Evolutionary conservation across 2,797 vertebrate genomes (phyloP), one percentile per base, ranked within the genome.

Genomic region (Enteromius treurensis): DNA sequence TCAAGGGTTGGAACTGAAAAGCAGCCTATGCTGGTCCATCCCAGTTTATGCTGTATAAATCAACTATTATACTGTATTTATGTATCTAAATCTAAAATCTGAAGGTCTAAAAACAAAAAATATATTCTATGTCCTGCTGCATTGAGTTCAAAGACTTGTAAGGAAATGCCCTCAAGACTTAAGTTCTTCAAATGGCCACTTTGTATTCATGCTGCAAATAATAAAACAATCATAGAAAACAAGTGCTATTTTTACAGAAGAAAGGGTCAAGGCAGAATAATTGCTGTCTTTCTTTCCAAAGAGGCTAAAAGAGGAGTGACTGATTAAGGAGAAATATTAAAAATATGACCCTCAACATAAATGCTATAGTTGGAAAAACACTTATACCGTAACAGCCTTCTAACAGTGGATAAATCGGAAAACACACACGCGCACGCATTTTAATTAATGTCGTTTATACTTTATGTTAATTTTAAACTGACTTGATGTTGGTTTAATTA

Each of bases 231-330:
- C 64, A 65, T 10, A 65, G 81, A 71, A 60, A 79, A 67, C 34
- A 77, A 55, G 49, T 11, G 13, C 62, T 45, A 58, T 79, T 74
- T 75, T 51, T 26, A 74, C 21, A 51, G n/a, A 74, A 75, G 45
- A 74, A 53, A 34, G 58, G 11, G 60, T 21, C 75, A 75, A 79
- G 71, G 77, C 26, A 49, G 64, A 81, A 42, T 58, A 51, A 75
- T 76, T 64, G 76, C 64, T 15, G 49, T 81, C 53, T 80, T 86
- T 64, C 55, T 79, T 85, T 78, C 71, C 81, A 49, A 55, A 85
- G 78, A 42, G 34, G 81, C 64, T 68, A 84, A 76, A 62, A 79
- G 49, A 71, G 53, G 47, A 34, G 74, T 86, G 79, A 81, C 21
- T 77, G 62, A 68, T 80, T 49, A 55, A 80, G 47, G 47, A 71